Evolutionary conservation across 1,140 invertebrate species (phyloP), one percentile per base, ranked within the genome.

Genomic region (Globodera ellingtonae): DNA sequence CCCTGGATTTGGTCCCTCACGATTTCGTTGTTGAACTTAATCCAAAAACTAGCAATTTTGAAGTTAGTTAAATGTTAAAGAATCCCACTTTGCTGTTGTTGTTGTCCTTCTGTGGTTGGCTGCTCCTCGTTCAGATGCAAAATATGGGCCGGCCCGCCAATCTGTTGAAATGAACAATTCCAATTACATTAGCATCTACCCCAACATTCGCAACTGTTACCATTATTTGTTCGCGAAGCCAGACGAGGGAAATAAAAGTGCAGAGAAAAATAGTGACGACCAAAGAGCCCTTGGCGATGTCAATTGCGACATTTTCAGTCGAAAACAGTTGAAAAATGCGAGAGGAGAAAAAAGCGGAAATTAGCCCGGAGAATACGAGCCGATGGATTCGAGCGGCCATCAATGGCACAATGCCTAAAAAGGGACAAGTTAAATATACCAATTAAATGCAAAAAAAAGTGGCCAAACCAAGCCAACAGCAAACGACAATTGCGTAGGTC

Each of bases 141-240:
- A 46, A 82, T 35, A 44, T 75, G 24, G n/a, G 81, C 46, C n/a
- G 81, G 81, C 1, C 81, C 81, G 18, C 81, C 62, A 70, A 71
- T 59, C 72, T 79, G 21, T 10, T 18, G 21, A 6, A 76, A 15
- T 52, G 3, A 47, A 72, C 6, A 83, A 73, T 59, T 56, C 6
- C 82, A 79, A 84, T 83, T 71, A 79, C 80, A n/a, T n/a, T n/a
- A 82, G 82, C 81, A 93, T 90, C 88, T 95, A 94, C 79, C 44
- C 79, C 44, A 18, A 46, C 7, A 24, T 72, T 35, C 35, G 21
- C n/a, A 66, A 59, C 18, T 70, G 8, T n/a, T 90, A 83, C 92
- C 81, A 98, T 92, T 83, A 99, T 98, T 90, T 99, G 97, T 90
- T 99, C 97, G 81, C 97, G 90, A 18, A 99, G 91, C 97, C 97